These are phyloP conservation scores for Laspeyria flexula DNA, from an alignment of 2,888 invertebrate species.

Conservation along the genomic window DNA sequence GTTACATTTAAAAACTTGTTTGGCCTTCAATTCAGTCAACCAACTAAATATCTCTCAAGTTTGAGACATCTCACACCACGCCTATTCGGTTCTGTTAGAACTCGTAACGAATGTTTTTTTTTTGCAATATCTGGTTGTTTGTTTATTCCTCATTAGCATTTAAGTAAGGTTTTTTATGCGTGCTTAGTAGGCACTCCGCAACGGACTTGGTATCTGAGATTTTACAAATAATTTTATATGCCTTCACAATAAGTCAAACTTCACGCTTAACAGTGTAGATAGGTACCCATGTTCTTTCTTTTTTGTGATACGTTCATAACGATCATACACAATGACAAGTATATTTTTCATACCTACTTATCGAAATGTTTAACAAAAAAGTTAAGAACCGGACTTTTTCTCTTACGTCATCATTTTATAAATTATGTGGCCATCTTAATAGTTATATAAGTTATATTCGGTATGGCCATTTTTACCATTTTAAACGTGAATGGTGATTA, in stretches of 20 bases:
- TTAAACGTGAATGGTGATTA: not conserved
- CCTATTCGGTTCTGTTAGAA: constrained; percentile 30
- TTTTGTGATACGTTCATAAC: constrained; percentile 4
- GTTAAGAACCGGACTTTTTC: constrained; percentile 14
- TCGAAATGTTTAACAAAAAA: constrained; percentile 29
- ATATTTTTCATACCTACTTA: constrained; percentile 19
- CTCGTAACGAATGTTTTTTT: constrained; percentile 30
- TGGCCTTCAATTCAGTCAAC: constrained; percentile 34
- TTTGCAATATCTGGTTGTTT: constrained; percentile 32
- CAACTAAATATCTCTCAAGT: constrained; percentile 37
- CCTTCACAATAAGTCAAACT: no score
- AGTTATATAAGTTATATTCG: not conserved
- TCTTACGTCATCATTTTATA: constrained; percentile 1
- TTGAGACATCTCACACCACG: constrained; percentile 44
- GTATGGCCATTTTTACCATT: not conserved
- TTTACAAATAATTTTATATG: constrained; percentile 5
- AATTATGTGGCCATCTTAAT: not conserved
- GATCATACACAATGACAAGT: constrained; percentile 24
- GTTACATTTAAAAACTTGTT: constrained; percentile 29
- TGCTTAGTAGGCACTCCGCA: no score
- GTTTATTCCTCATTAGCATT: constrained; percentile 34
- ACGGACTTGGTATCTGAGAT: no score
- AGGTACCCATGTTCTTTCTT: no score
- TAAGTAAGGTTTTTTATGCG: constrained; percentile 25
- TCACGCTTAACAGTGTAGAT: no score